A percentile compares a stretch with the other conserved stretches of the same genome.
Evolutionary conservation across 2,113 vertebrate genomes (phyloP).

Genomic region (Riparia riparia): DNA sequence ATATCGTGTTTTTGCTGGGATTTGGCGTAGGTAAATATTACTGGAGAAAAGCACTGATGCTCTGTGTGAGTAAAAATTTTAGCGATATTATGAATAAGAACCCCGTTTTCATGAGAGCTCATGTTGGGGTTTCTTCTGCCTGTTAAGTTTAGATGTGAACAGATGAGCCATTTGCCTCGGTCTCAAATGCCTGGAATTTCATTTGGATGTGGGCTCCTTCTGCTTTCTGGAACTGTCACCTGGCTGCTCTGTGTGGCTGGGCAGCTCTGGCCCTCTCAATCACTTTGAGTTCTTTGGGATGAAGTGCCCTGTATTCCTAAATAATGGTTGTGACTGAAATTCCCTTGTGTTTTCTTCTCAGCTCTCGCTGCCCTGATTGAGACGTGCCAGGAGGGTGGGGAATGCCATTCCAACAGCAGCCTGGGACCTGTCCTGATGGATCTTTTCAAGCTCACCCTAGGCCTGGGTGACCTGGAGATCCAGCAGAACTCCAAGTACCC

Average conservation of each 20-base stretch:
- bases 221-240: background rate
- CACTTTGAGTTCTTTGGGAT: background rate
- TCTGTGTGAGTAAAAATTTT: constrained; percentile 10
- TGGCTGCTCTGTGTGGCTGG: background rate
- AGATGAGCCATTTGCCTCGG: background rate
- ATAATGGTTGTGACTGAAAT: background rate
- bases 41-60: constrained; percentile 18
- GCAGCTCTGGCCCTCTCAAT: background rate
- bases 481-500: constrained; percentile 83
- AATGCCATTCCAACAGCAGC: constrained; percentile 76
- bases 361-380: constrained; percentile 81
- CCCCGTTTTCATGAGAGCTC: background rate
- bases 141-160: background rate
- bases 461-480: constrained; percentile 82
- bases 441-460: constrained; percentile 83
- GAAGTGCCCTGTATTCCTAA: background rate
- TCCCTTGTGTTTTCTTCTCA: constrained; percentile 1
- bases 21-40: constrained; percentile 83
- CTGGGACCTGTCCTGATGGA: constrained; percentile 78
- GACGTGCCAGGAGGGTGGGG: constrained; percentile 43
- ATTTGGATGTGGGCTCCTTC: background rate
- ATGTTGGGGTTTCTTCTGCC: constrained; percentile 8
- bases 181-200: background rate
- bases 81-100: background rate
- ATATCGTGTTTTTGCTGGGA: constrained; percentile 83